Base-by-base conservation (phyloP, 2,113 vertebrate genomes). In the Zeus faber region DNA sequence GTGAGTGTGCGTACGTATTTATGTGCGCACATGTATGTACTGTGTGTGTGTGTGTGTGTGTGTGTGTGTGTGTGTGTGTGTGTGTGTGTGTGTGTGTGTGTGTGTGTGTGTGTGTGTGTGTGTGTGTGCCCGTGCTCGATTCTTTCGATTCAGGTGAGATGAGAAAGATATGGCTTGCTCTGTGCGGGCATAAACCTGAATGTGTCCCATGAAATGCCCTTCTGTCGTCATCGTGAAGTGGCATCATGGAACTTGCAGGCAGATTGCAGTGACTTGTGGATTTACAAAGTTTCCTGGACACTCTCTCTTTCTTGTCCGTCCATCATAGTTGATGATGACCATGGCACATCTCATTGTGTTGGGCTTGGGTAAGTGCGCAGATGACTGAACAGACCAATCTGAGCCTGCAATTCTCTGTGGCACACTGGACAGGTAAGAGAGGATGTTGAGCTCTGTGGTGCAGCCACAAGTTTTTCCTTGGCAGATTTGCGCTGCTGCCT, bases 11-110 rank as follows among this genome's bases (percentile, higher is more conserved):
- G 7, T 2, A 11, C 6, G 37, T 40, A 14, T 6, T 2, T 40
- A 14, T 40, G 37, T 40, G 37, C 16, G 37, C n/a, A n/a, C n/a
- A 39, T 64, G 11, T 72, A 58, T 79, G 75, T 74, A 67, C 71
- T 20, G 6, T 41, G 47, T 47, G 62, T 50, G 50, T 56, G 49
- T 37, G 40, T 24, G 16, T 40, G 9, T 18, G 6, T 37, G 47
- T 44, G 62, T 53, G 50, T 58, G 53, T 37, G 40, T 45, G 40
- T 23, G 43, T 23, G 43, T 45, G 37, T 33, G 31, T 2, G 31
- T 33, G 31, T 33, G 31, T 1, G 31, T 33, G 31, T 6, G 31
- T 63, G 50, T 47, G 54, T 18, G 22, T 17, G n/a, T 17, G 41
- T 51, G 54, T 44, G 53, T 21, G 40, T 6, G 13, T 43, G 45